A percentile compares a stretch with the other conserved stretches of the same genome.
phyloP scores from a whole-genome alignment of 2,888 invertebrate species.

The Erannis defoliaria region DNA sequence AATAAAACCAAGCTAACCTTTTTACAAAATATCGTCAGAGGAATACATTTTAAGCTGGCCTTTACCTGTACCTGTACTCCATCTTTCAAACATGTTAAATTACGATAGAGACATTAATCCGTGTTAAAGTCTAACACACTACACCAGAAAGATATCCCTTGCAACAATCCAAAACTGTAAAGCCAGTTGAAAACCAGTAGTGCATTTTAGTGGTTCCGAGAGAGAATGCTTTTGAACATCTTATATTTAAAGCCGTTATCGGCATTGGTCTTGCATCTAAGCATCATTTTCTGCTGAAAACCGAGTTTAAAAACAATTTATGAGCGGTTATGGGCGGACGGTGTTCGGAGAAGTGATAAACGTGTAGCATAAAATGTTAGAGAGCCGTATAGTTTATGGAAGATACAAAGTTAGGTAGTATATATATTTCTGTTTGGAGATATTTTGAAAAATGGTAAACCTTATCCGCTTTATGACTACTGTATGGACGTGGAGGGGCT shows the following conservation, averaged over 20 bases:
- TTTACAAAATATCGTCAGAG: too few relatives aligned
- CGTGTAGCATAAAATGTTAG: slow-evolving; percentile 3
- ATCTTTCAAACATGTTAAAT: too few relatives aligned
- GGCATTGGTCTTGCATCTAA: slow-evolving; percentile 15
- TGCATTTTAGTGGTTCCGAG: slow-evolving; percentile 14
- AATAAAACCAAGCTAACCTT: too few relatives aligned
- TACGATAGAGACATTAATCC: too few relatives aligned
- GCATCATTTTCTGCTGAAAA: slow-evolving; percentile 18
- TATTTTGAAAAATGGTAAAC: not conserved
- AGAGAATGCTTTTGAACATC: slow-evolving; percentile 9
- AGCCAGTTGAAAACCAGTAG: not conserved
- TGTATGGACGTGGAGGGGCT: too few relatives aligned
- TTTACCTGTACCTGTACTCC: too few relatives aligned
- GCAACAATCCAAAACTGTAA: not conserved
- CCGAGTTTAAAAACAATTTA: slow-evolving; percentile 26
- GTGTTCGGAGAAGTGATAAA: slow-evolving; percentile 8
- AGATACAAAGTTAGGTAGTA: slow-evolving; percentile 7
- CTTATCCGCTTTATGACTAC: not conserved
- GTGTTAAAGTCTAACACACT: too few relatives aligned
- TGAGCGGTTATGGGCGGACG: slow-evolving; percentile 9
- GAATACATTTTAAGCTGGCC: too few relatives aligned
- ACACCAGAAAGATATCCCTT: too few relatives aligned
- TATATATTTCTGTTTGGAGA: not conserved
- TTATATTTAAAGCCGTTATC: slow-evolving; percentile 24
- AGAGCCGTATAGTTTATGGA: not conserved